Percentiles rank a stretch among this genome's conserved stretches.
Evolutionary conservation across 2,113 vertebrate species (phyloP).

Genomic region (Pelusios castaneus): DNA sequence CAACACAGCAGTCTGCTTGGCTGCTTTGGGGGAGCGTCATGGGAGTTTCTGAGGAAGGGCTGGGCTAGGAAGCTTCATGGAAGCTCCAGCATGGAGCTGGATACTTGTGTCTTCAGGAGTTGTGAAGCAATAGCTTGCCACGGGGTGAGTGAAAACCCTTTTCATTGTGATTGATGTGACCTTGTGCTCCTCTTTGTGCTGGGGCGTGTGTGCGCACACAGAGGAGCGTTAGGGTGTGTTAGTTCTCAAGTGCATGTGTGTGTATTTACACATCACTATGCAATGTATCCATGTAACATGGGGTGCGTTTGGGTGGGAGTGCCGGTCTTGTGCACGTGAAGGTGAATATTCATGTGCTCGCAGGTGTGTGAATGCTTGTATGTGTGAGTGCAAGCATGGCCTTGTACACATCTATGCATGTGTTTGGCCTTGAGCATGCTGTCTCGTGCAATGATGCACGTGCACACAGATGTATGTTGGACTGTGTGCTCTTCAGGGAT

Average conservation of each 20-base stretch:
- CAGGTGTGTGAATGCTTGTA: background rate
- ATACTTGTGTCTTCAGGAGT: background rate
- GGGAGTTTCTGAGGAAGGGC: conserved; percentile 7
- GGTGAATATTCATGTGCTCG: background rate
- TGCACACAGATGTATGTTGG: background rate
- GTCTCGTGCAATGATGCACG: background rate
- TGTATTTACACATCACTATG: rapidly evolving
- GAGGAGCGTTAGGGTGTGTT: rapidly evolving
- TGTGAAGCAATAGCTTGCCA: background rate
- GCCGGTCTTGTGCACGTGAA: rapidly evolving
- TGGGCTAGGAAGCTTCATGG: background rate
- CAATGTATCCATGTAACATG: rapidly evolving
- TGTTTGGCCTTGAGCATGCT: background rate
- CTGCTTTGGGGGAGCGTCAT: background rate
- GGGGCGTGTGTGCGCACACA: rapidly evolving
- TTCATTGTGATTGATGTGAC: background rate
- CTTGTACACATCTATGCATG: background rate
- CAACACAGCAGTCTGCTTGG: rapidly evolving
- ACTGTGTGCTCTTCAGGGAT: background rate
- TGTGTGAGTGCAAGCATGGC: rapidly evolving
- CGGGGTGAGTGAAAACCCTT: background rate
- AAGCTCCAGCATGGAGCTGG: background rate
- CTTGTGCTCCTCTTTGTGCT: rapidly evolving
- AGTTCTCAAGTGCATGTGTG: rapidly evolving
- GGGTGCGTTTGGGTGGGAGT: background rate